A percentile compares a stretch with the other conserved stretches of the same genome.
Conservation (phyloP, 1,140 invertebrate species). For the Scaptodrosophila lebanonensis region DNA sequence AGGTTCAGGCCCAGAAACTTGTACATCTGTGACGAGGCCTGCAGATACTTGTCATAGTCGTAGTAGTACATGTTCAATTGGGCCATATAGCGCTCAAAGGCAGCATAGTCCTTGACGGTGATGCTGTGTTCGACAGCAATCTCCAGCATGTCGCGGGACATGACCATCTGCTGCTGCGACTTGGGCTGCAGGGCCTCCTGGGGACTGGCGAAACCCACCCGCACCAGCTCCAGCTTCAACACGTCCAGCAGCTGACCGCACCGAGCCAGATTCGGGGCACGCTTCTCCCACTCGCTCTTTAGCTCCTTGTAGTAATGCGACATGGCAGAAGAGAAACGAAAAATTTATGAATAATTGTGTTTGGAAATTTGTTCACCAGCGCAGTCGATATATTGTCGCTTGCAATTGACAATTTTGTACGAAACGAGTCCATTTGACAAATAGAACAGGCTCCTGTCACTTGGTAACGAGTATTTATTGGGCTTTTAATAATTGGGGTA, state of each 20-base stretch:
- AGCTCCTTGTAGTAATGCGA: constrained; percentile 36
- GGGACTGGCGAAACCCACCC: constrained; percentile 14
- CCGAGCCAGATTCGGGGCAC: constrained; percentile 28
- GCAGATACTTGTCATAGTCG: constrained; percentile 95
- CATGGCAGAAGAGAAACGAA: constrained; percentile 21
- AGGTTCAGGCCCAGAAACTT: constrained; percentile 97
- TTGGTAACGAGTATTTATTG: no score
- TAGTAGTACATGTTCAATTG: constrained; percentile 98
- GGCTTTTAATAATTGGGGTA: no score
- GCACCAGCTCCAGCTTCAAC: constrained; percentile 44
- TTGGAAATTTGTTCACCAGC: not conserved
- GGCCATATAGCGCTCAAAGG: constrained; percentile 97
- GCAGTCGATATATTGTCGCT: no score
- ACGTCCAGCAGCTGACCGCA: constrained; percentile 37
- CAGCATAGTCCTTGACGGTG: constrained; percentile 92
- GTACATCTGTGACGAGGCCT: constrained; percentile 91
- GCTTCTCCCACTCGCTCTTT: constrained; percentile 49
- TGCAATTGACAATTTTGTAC: no score
- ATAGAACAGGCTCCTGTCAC: no score
- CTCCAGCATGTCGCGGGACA: constrained; percentile 91
- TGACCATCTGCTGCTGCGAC: constrained; percentile 29
- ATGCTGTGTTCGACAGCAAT: constrained; percentile 98
- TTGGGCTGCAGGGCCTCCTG: not conserved
- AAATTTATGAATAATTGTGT: constrained; percentile 30
- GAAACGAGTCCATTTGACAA: no score